Percentiles rank a stretch among this genome's conserved stretches.
Conservation (phyloP, 2,888 invertebrate genomes). For the Tigriopus californicus region DNA sequence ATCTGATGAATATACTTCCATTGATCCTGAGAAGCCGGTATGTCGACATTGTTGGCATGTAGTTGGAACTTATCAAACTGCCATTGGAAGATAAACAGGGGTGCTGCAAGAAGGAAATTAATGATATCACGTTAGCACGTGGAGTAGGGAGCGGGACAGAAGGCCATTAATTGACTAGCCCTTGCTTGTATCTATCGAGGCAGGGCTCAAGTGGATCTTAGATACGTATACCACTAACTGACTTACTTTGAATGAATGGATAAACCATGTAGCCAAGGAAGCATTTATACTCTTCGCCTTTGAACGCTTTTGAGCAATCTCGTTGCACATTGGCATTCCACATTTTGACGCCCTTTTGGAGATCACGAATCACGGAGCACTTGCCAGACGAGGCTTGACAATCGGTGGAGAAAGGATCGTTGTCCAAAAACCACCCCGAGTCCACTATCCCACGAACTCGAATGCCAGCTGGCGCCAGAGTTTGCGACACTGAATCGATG, state of each 20-base stretch:
- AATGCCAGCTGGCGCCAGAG: constrained; percentile 33
- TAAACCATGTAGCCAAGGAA: constrained; percentile 79
- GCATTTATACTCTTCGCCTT: constrained; percentile 65
- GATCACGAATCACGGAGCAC: constrained; percentile 37
- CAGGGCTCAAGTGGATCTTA: too few relatives aligned
- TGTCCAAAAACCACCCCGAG: constrained; percentile 85
- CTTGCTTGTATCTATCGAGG: neutral
- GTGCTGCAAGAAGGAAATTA: constrained; percentile 36
- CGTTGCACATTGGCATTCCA: constrained; percentile 64
- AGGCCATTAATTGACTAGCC: neutral
- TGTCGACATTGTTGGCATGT: constrained; percentile 73
- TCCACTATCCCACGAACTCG: constrained; percentile 66
- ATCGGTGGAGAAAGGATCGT: constrained; percentile 44
- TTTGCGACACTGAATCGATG: constrained; percentile 55
- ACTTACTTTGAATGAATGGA: constrained; percentile 55
- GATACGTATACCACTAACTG: neutral
- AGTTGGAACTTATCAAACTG: constrained; percentile 87
- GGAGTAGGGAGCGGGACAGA: neutral
- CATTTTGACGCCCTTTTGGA: constrained; percentile 51
- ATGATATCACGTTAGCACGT: neutral
- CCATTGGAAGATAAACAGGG: constrained; percentile 84
- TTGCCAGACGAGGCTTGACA: constrained; percentile 29
- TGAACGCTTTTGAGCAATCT: constrained; percentile 48
- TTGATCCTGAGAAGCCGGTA: constrained; percentile 68
- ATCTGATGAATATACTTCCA: constrained; percentile 85